Evolutionary conservation across 2,888 invertebrate species (phyloP).

Genomic region (Aquatica leii): DNA sequence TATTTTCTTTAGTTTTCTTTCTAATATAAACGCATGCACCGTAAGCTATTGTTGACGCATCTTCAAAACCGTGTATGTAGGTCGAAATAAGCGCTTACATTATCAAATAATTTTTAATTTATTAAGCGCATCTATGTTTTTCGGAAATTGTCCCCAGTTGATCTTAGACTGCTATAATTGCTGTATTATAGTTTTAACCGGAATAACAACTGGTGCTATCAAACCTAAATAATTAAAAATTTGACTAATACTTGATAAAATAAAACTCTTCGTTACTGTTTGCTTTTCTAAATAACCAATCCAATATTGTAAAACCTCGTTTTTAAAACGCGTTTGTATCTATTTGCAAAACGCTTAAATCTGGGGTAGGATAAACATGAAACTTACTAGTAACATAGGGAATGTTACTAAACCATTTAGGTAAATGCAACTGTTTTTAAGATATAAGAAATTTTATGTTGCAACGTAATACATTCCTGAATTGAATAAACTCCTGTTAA

Average conservation of each 20-base stretch:
- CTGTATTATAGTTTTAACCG: conserved; percentile 25
- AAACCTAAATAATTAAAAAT: conserved; percentile 27
- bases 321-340: not conserved
- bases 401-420: conserved; percentile 24
- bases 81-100: conserved; percentile 10
- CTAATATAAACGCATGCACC: conserved; percentile 40
- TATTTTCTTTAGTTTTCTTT: conserved; percentile 9
- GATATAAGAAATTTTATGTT: not conserved
- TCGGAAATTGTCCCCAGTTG: conserved; percentile 15
- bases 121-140: conserved; percentile 7
- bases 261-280: conserved; percentile 22
- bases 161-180: conserved; percentile 24
- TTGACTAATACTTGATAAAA: conserved; percentile 23
- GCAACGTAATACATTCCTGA: conserved; percentile 1
- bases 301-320: conserved; percentile 14
- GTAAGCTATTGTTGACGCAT: conserved; percentile 41
- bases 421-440: conserved; percentile 19
- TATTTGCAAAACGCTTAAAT: not conserved
- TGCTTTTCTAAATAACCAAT: not conserved
- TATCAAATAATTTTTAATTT: conserved; percentile 5
- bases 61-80: conserved; percentile 45
- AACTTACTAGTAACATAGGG: not conserved
- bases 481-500: conserved; percentile 19
- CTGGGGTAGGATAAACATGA: not conserved
- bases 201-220: conserved; percentile 18